Base-by-base conservation (phyloP, 2,797 vertebrate genomes). In the Etheostoma nigrum region DNA sequence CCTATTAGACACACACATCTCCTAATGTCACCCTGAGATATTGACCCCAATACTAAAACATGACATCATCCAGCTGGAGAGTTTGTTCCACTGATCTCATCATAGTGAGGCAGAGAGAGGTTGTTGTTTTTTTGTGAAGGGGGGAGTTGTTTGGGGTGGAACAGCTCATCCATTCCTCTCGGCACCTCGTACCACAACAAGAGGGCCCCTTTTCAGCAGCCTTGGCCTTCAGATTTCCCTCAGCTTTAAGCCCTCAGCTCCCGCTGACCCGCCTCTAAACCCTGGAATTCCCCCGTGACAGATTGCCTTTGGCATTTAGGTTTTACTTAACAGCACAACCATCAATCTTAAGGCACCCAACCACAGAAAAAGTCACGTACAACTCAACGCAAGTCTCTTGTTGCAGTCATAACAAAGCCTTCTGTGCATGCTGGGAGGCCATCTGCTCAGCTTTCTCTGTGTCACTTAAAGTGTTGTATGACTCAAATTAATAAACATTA, bases 71-170 rank as follows among this genome's bases (percentile, higher is more conserved):
- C 23, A 59, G 73, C 74, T 60, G 55, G 63, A 67, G 72, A 52
- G 61, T 89, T 91, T 86, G 79, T 87, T 91, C 88, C 88, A 83
- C 76, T 92, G 90, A 93, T 83, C 86, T 92, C 91, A 92, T 88
- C 81, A 33, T 47, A 36, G 75, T 71, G 82, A 88, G 65, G 82
- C 58, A 77, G 67, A 68, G 13, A 15, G 63, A 44, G 77, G 65
- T 51, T 69, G 33, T 70, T 30, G 30, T 30, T 30, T 75, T 78
- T 73, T 69, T 25, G 45, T 16, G 62, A 49, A 42, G 36, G n/a
- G 55, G 44, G 61, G 45, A 18, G 63, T 79, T 62, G 65, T 76
- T 69, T 79, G 52, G 54, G 67, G 54, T 55, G 60, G 78, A 87
- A 81, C 90, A 87, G 82, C 79, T 78, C 74, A 16, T 69, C 60